Evolutionary conservation across 1,140 invertebrate species (phyloP).

Genomic region (Berghia stephanieae): DNA sequence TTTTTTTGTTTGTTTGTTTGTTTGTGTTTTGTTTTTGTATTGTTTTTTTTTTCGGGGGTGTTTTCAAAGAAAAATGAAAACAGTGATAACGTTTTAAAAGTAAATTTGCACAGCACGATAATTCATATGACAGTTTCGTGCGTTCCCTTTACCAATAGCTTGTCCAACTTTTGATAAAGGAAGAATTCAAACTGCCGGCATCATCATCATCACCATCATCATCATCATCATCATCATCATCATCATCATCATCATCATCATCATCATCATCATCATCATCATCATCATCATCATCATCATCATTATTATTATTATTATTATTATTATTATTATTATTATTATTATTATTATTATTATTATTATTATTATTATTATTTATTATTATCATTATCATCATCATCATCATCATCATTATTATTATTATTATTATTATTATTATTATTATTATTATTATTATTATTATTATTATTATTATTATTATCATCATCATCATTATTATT

Average conservation of each 20-base stretch:
- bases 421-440: constrained; percentile 16
- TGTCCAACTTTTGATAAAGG: neutral
- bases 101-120: neutral
- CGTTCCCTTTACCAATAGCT: neutral
- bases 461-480: constrained; percentile 23
- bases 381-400: neutral
- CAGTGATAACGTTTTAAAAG: neutral
- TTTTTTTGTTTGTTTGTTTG: too few species aligned
- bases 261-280: neutral
- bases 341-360: constrained; percentile 13
- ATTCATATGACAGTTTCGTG: neutral
- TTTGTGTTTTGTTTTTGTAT: too few species aligned
- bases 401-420: neutral
- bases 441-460: neutral
- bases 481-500: constrained; percentile 16
- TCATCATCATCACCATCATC: neutral
- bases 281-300: neutral
- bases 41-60: too few species aligned
- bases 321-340: constrained; percentile 19
- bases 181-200: neutral
- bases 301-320: neutral
- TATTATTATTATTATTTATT: constrained; percentile 19
- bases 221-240: neutral
- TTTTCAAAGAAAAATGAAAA: too few species aligned
- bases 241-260: neutral